A percentile compares a stretch with the other conserved stretches of the same genome.
Evolutionary conservation across 2,888 invertebrate genomes (phyloP).

Genomic region (Apantesis nais): DNA sequence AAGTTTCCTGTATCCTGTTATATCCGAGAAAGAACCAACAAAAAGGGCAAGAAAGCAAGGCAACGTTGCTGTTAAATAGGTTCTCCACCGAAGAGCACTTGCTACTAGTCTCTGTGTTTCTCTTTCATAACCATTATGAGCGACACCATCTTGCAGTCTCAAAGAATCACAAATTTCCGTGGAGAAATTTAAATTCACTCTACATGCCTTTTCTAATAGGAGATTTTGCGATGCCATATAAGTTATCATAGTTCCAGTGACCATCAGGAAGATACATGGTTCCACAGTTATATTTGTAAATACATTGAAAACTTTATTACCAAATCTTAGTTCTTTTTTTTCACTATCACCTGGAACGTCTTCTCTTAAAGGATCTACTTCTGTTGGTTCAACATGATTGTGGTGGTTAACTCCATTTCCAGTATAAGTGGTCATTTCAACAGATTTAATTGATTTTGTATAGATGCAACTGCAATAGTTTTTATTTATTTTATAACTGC

Average conservation of each 20-base stretch:
- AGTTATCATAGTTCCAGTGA: constrained; percentile 73
- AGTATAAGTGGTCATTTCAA: constrained; percentile 28
- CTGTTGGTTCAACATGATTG: constrained; percentile 29
- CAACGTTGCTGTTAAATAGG: constrained; percentile 90
- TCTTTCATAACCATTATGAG: constrained; percentile 79
- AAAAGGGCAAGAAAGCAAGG: constrained; percentile 92
- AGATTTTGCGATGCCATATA: constrained; percentile 91
- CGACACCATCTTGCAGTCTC: constrained; percentile 87
- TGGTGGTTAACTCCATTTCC: constrained; percentile 12
- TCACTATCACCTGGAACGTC: constrained; percentile 26
- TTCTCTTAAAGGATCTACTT: constrained; percentile 37
- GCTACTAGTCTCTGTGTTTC: constrained; percentile 89
- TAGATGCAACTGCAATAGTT: not conserved
- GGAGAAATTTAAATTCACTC: constrained; percentile 90
- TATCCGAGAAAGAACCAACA: constrained; percentile 91
- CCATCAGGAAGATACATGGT: constrained; percentile 64
- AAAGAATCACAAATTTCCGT: constrained; percentile 90
- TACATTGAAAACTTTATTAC: constrained; percentile 48
- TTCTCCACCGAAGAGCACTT: constrained; percentile 91
- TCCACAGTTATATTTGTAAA: constrained; percentile 68
- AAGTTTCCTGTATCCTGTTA: constrained; percentile 88
- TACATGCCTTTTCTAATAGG: constrained; percentile 93
- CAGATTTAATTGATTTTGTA: constrained; percentile 9
- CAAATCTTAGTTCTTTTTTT: constrained; percentile 46
- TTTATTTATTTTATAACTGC: constrained; percentile 20